Evolutionary conservation across 2,888 invertebrate species (phyloP).

Genomic region (Epsilonema sp.): DNA sequence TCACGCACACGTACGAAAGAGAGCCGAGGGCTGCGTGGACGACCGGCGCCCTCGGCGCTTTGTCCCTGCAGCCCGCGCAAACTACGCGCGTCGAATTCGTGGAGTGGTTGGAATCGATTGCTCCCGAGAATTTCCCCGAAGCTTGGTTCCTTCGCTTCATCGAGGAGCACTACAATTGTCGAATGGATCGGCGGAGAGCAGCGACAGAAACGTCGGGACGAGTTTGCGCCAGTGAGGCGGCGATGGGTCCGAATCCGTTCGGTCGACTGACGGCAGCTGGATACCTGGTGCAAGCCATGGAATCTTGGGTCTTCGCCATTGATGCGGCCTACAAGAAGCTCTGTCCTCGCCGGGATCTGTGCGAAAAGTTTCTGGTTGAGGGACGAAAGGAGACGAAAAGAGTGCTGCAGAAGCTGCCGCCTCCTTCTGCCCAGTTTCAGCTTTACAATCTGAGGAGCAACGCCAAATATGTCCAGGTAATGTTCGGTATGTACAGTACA

Average conservation of each 20-base stretch:
- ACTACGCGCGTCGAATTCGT: constrained; percentile 17
- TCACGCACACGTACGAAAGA: constrained; percentile 12
- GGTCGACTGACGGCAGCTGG: constrained; percentile 22
- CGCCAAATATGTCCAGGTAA: constrained; percentile 4
- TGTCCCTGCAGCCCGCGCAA: constrained; percentile 6
- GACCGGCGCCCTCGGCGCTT: background rate
- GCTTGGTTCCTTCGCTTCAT: constrained; percentile 18
- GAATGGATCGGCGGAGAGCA: background rate
- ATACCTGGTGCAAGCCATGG: constrained; percentile 19
- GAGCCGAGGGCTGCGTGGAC: background rate
- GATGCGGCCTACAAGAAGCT: constrained; percentile 17
- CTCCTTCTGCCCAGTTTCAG: constrained; percentile 15
- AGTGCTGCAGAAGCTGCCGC: constrained; percentile 13
- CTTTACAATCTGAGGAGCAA: constrained; percentile 14
- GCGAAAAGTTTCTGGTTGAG: constrained; percentile 21
- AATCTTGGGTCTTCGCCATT: constrained; percentile 19
- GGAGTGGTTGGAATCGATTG: constrained; percentile 20
- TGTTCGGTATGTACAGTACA: no score
- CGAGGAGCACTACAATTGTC: constrained; percentile 11
- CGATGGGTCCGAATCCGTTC: constrained; percentile 10
- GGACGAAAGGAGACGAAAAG: constrained; percentile 17
- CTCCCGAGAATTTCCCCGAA: constrained; percentile 22
- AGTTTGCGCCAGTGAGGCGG: constrained; percentile 23
- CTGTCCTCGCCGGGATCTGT: constrained; percentile 16
- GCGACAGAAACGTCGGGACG: constrained; percentile 14